Evolutionary conservation across 2,888 invertebrate species (phyloP).

Genomic region (Bimastos eiseni): DNA sequence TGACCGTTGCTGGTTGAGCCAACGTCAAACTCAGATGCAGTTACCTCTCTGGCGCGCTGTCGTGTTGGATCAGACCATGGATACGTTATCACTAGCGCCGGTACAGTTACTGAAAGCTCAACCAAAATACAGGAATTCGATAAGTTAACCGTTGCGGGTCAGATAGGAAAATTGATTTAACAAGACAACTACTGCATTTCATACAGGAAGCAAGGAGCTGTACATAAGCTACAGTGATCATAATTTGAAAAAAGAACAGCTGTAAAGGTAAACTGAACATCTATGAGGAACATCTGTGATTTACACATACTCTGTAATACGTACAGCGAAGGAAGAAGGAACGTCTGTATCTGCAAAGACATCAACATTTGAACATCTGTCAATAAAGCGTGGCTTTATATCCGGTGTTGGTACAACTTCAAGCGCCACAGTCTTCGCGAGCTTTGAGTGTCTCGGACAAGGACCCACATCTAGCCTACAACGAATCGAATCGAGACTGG

Average conservation of each 20-base stretch:
- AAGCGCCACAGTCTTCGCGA: neutral
- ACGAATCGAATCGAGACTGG: neutral
- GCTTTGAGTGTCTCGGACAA: neutral
- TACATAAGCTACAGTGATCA: no score
- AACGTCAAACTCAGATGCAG: neutral
- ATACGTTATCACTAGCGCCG: neutral
- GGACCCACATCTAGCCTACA: neutral
- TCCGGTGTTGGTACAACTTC: neutral
- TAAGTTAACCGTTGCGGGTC: neutral
- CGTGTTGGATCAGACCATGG: neutral
- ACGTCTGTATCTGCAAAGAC: no score
- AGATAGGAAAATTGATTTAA: no score
- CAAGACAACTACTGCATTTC: no score
- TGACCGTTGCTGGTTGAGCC: neutral
- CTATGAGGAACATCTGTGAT: no score
- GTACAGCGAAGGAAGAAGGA: no score
- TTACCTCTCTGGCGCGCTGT: neutral
- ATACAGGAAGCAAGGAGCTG: no score
- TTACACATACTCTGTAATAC: no score
- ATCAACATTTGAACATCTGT: neutral
- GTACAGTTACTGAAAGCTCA: neutral
- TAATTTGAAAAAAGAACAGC: no score
- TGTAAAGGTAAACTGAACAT: no score
- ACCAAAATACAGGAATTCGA: neutral
- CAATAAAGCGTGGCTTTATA: neutral